Evolutionary conservation across 2,797 vertebrate species (phyloP), one percentile per base, ranked within the genome.

Genomic region (Cephalopachus bancanus): DNA sequence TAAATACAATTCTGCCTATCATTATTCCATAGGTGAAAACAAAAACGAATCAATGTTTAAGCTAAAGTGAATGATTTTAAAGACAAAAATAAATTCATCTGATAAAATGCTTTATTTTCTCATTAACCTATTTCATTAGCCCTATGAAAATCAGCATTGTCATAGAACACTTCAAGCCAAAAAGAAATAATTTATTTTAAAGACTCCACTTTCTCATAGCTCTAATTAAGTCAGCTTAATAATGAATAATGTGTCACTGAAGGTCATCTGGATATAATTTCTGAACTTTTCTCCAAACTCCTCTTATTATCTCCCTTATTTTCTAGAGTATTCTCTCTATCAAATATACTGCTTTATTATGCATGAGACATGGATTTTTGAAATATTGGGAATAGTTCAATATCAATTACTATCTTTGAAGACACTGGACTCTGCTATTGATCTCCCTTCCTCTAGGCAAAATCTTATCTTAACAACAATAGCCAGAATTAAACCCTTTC

Each of bases 111-210:
- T 44, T 69, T 74, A 19, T 80, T 49, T 83, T 26, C 87, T 91
- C 49, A n/a, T 69, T 93, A 74, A 75, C 85, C 76, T 91, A n/a
- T 16, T 69, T 93, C 64, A 75, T 80, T 87, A 83, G 74, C 22
- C 57, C 74, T 85, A 12, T 44, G 80, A 88, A 88, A 71, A 85
- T 79, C 51, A 75, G 19, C 44, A 59, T 20, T 59, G 44, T 85
- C 28, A 88, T 84, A 85, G 24, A 30, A 93, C 0, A 5, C n/a
- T 88, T 83, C 33, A 55, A 28, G 26, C 49, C 74, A 88, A 76
- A 92, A 75, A 76, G 37, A 72, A 26, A n/a, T 26, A 33, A 17
- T 67, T 75, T 79, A 83, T 65, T 57, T 79, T 37, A 75, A 60
- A 62, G 65, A 94, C 49, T 86, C 22, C 20, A 65, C 24, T 15